Evolutionary conservation across 2,113 vertebrate genomes (phyloP).

Genomic region (Pholis gunnellus): DNA sequence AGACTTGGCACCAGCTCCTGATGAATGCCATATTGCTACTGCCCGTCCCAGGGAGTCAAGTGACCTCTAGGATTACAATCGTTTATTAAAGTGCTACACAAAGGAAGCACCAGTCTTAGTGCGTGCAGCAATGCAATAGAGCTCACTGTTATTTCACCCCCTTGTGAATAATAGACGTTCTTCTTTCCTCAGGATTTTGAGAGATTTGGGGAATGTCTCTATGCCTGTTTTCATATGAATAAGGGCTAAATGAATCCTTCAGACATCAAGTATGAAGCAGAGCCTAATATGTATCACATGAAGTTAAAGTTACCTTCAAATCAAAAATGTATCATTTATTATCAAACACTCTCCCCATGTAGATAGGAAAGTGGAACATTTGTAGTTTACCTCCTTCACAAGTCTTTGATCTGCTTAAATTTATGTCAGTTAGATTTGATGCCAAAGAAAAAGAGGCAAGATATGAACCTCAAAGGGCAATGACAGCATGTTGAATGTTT

Average conservation of each 20-base stretch:
- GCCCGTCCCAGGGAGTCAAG: not conserved
- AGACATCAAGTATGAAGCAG: not conserved
- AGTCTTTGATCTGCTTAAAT: not conserved
- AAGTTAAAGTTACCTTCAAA: not conserved
- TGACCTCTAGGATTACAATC: not conserved
- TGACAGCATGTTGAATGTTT: not conserved
- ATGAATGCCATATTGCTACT: slow-evolving; percentile 12
- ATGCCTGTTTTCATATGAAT: not conserved
- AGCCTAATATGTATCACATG: not conserved
- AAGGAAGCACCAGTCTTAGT: not conserved
- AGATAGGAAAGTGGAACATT: not conserved
- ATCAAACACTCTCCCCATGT: not conserved
- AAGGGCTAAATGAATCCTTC: not conserved
- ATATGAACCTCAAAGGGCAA: not conserved
- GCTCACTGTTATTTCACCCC: not conserved
- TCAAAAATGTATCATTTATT: not conserved
- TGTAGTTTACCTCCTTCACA: not conserved
- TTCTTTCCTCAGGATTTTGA: not conserved
- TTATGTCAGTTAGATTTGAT: not conserved
- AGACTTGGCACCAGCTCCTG: not conserved
- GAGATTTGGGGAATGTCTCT: not conserved
- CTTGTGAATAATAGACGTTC: not conserved
- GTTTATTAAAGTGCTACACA: not conserved
- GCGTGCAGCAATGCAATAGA: not conserved
- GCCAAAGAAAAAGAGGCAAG: not conserved